phyloP scores from a whole-genome alignment of 1,140 invertebrate species.

The Orius insidiosus region DNA sequence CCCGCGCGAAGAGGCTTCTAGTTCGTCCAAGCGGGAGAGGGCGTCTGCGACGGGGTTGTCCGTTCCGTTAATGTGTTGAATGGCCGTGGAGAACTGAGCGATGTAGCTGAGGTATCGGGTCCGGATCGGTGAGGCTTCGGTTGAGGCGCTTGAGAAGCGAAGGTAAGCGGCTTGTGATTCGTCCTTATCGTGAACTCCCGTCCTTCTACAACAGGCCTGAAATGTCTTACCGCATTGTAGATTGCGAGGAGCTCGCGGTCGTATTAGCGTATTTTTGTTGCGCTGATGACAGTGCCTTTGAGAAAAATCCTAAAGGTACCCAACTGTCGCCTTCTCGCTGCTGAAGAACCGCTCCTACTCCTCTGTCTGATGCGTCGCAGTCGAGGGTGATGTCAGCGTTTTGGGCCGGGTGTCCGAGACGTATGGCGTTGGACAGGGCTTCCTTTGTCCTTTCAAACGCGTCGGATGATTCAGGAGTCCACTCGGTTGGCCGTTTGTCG shows the following conservation, averaged over 20 bases:
- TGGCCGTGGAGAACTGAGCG: constrained; percentile 25
- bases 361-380: constrained; percentile 25
- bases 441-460: constrained; percentile 21
- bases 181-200: constrained; percentile 24
- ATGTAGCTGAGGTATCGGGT: constrained; percentile 26
- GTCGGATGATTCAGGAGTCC: constrained; percentile 15
- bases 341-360: constrained; percentile 25
- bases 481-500: constrained; percentile 17
- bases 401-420: constrained; percentile 20
- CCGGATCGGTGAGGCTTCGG: constrained; percentile 22
- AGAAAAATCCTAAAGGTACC: constrained; percentile 27
- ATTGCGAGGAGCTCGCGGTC: constrained; percentile 30
- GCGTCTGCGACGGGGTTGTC: constrained; percentile 3
- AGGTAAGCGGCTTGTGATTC: constrained; percentile 27
- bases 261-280: constrained; percentile 26
- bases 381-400: background rate
- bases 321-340: constrained; percentile 21
- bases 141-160: constrained; percentile 19
- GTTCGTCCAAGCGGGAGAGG: constrained; percentile 2
- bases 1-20: constrained; percentile 3
- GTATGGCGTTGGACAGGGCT: constrained; percentile 17
- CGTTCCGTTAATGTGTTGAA: constrained; percentile 23
- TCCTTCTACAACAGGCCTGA: constrained; percentile 27
- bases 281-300: constrained; percentile 23
- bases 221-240: constrained; percentile 27